These are phyloP conservation scores for Sphinx pinastri DNA, from an alignment of 2,888 invertebrate species.

Conservation along the genomic window DNA sequence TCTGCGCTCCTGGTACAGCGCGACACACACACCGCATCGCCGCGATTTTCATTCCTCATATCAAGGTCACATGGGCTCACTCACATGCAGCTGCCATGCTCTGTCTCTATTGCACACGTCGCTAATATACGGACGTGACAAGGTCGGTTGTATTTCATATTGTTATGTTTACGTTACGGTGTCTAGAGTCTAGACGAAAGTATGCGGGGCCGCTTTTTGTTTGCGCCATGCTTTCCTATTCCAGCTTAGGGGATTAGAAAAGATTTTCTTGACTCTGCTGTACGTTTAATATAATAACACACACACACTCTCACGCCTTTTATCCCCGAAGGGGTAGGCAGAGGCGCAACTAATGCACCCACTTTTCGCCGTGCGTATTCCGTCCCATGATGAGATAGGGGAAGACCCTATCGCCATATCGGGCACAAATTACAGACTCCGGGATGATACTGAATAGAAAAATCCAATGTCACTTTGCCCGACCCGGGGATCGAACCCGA, in stretches of 20 bases:
- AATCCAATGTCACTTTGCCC: too few relatives aligned
- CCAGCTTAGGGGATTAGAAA: slow-evolving; percentile 15
- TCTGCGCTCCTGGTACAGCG: slow-evolving; percentile 71
- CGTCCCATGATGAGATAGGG: too few relatives aligned
- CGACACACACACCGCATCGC: slow-evolving; percentile 68
- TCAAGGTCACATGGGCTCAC: slow-evolving; percentile 73
- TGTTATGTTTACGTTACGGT: slow-evolving; percentile 42
- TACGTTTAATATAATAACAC: background rate
- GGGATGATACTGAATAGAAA: too few relatives aligned
- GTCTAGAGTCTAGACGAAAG: slow-evolving; percentile 69
- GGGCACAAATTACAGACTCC: too few relatives aligned
- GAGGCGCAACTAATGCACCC: too few relatives aligned
- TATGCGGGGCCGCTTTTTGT: slow-evolving; percentile 68
- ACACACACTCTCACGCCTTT: too few relatives aligned
- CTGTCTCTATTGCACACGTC: slow-evolving; percentile 55
- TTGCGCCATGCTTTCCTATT: slow-evolving; percentile 54
- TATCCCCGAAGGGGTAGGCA: too few relatives aligned
- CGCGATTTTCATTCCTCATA: slow-evolving; percentile 68
- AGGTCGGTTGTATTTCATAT: slow-evolving; percentile 47
- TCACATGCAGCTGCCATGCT: slow-evolving; percentile 58
- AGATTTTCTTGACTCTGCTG: background rate
- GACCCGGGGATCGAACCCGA: too few relatives aligned
- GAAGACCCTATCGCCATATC: too few relatives aligned
- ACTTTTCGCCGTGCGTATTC: too few relatives aligned
- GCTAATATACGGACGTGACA: slow-evolving; percentile 44